Percentiles rank a stretch among this genome's conserved stretches.
These are phyloP conservation scores for Loxodonta africana DNA, from an alignment of 2,113 vertebrate genomes.

Conservation along the genomic window DNA sequence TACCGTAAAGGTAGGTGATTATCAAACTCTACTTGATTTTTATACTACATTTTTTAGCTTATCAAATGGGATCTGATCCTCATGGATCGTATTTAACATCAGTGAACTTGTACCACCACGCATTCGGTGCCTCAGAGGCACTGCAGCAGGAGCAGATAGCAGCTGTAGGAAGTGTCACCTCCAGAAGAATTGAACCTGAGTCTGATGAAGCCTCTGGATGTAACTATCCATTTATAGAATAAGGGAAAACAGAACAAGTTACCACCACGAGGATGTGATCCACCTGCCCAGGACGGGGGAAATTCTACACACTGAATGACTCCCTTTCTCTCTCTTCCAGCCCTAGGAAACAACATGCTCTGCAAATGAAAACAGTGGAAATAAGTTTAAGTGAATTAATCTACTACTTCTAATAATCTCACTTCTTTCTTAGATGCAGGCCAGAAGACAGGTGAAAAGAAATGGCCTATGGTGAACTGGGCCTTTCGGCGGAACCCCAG, in stretches of 20 bases:
- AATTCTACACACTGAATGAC: neutral
- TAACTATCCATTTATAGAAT: neutral
- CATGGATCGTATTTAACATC: too few species aligned
- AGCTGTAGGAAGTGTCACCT: neutral
- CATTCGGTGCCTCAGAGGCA: too few species aligned
- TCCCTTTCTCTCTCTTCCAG: conserved; percentile 68
- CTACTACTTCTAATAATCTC: conserved; percentile 73
- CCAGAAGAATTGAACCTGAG: neutral
- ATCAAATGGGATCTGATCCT: too few species aligned
- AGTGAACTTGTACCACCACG: too few species aligned
- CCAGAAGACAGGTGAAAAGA: conserved; percentile 91
- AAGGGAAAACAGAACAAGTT: neutral
- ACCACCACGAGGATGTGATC: too few species aligned
- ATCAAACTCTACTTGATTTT: too few species aligned
- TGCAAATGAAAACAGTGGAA: conserved; percentile 73
- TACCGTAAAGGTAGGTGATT: too few species aligned
- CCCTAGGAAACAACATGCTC: conserved; percentile 46
- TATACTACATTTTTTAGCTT: too few species aligned
- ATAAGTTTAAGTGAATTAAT: conserved; percentile 44
- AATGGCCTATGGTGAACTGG: conserved; percentile 93
- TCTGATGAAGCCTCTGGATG: too few species aligned
- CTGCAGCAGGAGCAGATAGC: neutral
- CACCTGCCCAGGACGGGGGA: neutral
- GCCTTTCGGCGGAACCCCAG: conserved; percentile 91
- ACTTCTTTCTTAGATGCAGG: conserved; percentile 86